These are phyloP conservation scores for Halcyon senegalensis DNA, from an alignment of 2,113 vertebrate genomes.

Conservation along the genomic window DNA sequence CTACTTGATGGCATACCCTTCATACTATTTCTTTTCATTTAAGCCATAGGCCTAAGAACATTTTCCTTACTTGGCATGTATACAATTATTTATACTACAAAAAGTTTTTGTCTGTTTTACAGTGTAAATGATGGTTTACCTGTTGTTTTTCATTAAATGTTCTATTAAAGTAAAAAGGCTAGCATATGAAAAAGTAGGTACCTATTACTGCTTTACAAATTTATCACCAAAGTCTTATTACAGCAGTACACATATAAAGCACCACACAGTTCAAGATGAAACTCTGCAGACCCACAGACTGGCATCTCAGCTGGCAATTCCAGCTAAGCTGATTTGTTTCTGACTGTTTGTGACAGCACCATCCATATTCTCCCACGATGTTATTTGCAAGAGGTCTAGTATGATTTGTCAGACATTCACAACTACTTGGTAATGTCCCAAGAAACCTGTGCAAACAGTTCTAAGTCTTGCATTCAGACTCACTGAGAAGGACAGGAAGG, in stretches of 20 bases:
- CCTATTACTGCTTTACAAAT: not conserved
- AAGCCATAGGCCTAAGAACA: not conserved
- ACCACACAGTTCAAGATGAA: not conserved
- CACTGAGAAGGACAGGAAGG: not conserved
- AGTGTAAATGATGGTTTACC: not conserved
- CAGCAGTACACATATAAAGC: not conserved
- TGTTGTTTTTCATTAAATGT: not conserved
- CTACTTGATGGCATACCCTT: not conserved
- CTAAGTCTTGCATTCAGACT: not conserved
- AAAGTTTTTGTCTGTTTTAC: not conserved
- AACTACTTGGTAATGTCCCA: not conserved
- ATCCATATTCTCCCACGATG: not conserved
- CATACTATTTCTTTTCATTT: not conserved
- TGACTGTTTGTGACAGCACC: conserved; percentile 1
- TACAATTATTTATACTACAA: not conserved
- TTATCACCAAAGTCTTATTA: not conserved
- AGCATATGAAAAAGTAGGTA: not conserved
- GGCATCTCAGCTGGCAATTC: not conserved
- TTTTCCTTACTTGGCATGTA: not conserved
- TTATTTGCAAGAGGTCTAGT: not conserved
- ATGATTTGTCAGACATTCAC: not conserved
- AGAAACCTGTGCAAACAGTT: not conserved
- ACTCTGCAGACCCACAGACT: not conserved
- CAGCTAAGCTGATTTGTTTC: not conserved
- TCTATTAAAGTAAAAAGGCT: not conserved